Base-by-base conservation (phyloP, 1,140 invertebrate genomes). In the Rhysida immarginata region DNA sequence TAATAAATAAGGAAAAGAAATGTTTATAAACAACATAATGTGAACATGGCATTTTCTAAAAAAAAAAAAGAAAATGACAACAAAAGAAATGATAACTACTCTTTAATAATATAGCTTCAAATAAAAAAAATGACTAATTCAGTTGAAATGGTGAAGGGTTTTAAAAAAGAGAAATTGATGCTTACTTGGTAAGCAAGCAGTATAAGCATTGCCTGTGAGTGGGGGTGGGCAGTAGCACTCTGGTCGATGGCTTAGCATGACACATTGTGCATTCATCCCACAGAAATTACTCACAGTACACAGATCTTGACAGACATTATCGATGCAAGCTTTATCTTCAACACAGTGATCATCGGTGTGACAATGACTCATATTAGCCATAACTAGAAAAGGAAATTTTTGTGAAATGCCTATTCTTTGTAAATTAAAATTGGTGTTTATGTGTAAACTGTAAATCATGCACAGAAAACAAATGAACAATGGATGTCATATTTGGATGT, bases 141-240 rank as follows among this genome's bases (percentile, higher is more conserved):
- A 35, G 16, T 35, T 35, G 16, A 35, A 16, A 35, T 35, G 29
- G 16, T 8, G 16, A 35, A 35, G n/a, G n/a, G n/a, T n/a, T n/a
- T n/a, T n/a, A n/a, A n/a, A n/a, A n/a, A n/a, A n/a, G n/a, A 46
- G 44, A 5, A 46, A 13, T 8, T 16, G 5, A 25, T 16, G 11
- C 49, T 51, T 54, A 54, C 51, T 25, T 54, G 24, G 44, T 26
- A 11, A 45, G 41, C 53, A 55, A n/a, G 1, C 11, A 29, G 26
- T 42, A 46, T 20, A 50, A n/a, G 62, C 59, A 56, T 63, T 58
- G 48, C 62, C 62, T 18, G 61, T 55, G n/a, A 58, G 60, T 13
- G 21, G 43, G 23, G 54, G 53, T 1, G 43, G 53, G 25, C 57
- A 58, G 24, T 45, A 45, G 53, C 57, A 58, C 26, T 58, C 55